These are phyloP conservation scores for Recurvirostra avosetta DNA, from an alignment of 2,113 vertebrate genomes.

Conservation along the genomic window DNA sequence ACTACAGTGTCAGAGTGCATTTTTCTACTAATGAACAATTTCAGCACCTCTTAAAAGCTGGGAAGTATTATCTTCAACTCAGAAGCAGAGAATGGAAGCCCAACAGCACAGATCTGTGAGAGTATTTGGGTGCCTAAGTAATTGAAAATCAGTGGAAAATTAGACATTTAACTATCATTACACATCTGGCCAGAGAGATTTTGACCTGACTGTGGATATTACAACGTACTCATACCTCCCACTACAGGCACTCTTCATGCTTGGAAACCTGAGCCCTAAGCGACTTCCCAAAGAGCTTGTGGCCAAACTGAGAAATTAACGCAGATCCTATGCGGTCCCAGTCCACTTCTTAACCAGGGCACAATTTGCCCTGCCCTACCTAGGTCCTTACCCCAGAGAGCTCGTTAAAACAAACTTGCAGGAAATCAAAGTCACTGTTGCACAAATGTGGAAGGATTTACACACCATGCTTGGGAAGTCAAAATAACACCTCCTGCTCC, in stretches of 20 bases:
- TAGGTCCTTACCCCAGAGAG: slow-evolving; percentile 10
- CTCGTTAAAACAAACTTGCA: slow-evolving; percentile 40
- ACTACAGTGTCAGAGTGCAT: neutral
- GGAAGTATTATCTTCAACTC: neutral
- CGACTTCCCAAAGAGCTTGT: slow-evolving; percentile 16
- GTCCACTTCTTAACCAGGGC: neutral
- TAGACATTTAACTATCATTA: neutral
- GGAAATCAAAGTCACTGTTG: slow-evolving; percentile 47
- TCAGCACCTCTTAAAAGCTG: neutral
- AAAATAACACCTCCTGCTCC: slow-evolving; percentile 38
- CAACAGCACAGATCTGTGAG: neutral
- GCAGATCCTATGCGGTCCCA: neutral
- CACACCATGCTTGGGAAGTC: slow-evolving; percentile 31
- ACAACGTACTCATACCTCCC: neutral
- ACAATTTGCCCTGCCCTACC: neutral
- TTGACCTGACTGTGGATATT: neutral
- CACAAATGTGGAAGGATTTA: slow-evolving; percentile 43
- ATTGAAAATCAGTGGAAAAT: neutral
- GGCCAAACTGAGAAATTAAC: slow-evolving; percentile 28
- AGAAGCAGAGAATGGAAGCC: neutral
- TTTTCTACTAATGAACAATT: neutral
- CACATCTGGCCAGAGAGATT: neutral
- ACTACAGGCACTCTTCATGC: neutral
- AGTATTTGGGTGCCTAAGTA: neutral
- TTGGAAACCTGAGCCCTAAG: slow-evolving; percentile 34